These are phyloP conservation scores for Halictus quadricinctus DNA, from an alignment of 2,888 invertebrate genomes.

Conservation along the genomic window DNA sequence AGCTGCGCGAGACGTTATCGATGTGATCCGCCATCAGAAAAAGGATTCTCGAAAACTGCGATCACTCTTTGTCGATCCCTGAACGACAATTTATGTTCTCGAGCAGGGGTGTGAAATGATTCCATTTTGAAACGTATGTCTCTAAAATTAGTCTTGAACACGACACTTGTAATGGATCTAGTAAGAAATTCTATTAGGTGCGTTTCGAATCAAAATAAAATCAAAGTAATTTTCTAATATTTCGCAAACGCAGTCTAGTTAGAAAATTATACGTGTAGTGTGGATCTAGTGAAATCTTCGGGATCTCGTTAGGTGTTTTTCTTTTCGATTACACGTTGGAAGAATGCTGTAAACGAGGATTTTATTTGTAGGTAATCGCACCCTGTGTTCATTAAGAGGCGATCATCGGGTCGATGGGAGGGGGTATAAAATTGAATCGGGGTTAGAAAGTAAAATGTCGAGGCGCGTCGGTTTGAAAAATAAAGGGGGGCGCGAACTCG, in stretches of 20 bases:
- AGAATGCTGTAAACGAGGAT: background rate
- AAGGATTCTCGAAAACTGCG: background rate
- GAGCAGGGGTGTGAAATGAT: too few species aligned
- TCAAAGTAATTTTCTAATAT: too few species aligned
- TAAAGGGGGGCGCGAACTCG: conserved; percentile 30
- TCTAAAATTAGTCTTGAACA: too few species aligned
- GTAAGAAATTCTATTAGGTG: too few species aligned
- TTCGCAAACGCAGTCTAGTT: too few species aligned
- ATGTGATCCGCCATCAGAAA: background rate
- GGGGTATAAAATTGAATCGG: background rate
- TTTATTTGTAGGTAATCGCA: background rate
- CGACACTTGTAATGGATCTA: too few species aligned
- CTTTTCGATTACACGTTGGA: background rate
- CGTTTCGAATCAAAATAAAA: too few species aligned
- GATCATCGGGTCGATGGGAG: background rate
- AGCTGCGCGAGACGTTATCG: conserved; percentile 34
- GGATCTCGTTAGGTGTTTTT: background rate
- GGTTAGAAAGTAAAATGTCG: background rate
- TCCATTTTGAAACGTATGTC: too few species aligned
- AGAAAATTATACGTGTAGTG: too few species aligned
- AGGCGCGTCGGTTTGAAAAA: background rate
- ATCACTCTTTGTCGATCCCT: background rate
- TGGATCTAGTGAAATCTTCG: background rate
- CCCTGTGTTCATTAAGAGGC: background rate
- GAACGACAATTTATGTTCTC: background rate